Evolutionary conservation across 1,140 invertebrate genomes (phyloP), one percentile per base, ranked within the genome.

Genomic region (Riptortus pedestris): DNA sequence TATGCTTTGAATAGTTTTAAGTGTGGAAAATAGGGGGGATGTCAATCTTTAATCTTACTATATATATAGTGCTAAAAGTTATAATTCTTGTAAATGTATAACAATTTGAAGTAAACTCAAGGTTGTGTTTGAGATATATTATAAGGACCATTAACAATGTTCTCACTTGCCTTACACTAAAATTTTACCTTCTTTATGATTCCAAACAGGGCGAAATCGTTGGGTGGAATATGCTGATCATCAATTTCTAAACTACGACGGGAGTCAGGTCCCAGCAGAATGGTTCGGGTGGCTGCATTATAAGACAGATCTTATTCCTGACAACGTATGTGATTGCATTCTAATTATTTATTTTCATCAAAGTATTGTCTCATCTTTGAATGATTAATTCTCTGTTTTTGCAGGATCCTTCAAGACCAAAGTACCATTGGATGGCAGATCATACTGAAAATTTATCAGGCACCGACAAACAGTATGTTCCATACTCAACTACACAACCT

Each of bases 281-380:
- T 96, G 93, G 91, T 91, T 77, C 70, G 85, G 87, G 3, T 92
- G 90, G 90, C 72, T 93, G 59, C 87, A 91, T 73, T 88, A 91
- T 74, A 90, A 87, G 72, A 87, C 86, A 0, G 89, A 92, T 75
- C 75, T 83, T 24, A 81, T 82, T n/a, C 90, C 90, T 20, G 77
- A 75, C 38, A 69, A 73, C 63, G 71, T 71, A 67, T 18, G 22
- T 26, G 14, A 9, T 55, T 60, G 14, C 14, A 38, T 38, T 38
- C 31, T 38, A n/a, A n/a, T n/a, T n/a, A n/a, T n/a, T n/a, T n/a
- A n/a, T n/a, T n/a, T n/a, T n/a, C n/a, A n/a, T n/a, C n/a, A n/a
- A n/a, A n/a, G n/a, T n/a, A n/a, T n/a, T 11, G 31, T 26, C 12
- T 45, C 26, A 22, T 47, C 9, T 43, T 11, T n/a, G n/a, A 11